Percentiles rank a stretch among this genome's conserved stretches.
phyloP scores from a whole-genome alignment of 2,888 invertebrate genomes.

The Acholoe squamosa region DNA sequence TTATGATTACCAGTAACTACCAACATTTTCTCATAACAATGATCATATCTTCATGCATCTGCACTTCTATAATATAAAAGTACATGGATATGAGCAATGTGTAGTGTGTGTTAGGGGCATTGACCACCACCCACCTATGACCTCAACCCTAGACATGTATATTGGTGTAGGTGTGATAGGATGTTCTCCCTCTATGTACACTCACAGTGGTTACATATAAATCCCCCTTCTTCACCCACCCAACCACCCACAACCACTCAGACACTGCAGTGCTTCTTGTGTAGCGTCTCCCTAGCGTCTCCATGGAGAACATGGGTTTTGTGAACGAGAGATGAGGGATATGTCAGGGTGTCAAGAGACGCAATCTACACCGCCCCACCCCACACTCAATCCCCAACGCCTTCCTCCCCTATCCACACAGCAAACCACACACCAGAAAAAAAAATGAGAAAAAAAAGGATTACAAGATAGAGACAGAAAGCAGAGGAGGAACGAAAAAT shows the following conservation, averaged over 20 bases:
- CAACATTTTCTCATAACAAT: too few relatives aligned
- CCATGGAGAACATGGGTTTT: neutral
- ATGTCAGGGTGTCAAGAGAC: slow-evolving; percentile 39
- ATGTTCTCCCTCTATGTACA: too few relatives aligned
- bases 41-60: too few relatives aligned
- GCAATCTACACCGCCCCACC: slow-evolving; percentile 26
- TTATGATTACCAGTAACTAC: too few relatives aligned
- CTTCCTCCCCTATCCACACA: neutral
- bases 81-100: too few relatives aligned
- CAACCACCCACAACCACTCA: neutral
- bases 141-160: too few relatives aligned
- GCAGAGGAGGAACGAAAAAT: neutral
- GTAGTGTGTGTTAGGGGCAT: too few relatives aligned
- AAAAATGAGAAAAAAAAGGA: neutral
- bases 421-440: neutral
- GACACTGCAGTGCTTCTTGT: too few relatives aligned
- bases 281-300: too few relatives aligned
- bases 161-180: too few relatives aligned
- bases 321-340: slow-evolving; percentile 13
- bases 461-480: neutral
- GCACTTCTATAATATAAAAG: too few relatives aligned
- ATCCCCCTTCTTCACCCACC: neutral
- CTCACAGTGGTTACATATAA: neutral
- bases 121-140: too few relatives aligned
- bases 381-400: neutral